Evolutionary conservation across 2,113 vertebrate species (phyloP), one percentile per base, ranked within the genome.

Genomic region (Hiodon alosoides): DNA sequence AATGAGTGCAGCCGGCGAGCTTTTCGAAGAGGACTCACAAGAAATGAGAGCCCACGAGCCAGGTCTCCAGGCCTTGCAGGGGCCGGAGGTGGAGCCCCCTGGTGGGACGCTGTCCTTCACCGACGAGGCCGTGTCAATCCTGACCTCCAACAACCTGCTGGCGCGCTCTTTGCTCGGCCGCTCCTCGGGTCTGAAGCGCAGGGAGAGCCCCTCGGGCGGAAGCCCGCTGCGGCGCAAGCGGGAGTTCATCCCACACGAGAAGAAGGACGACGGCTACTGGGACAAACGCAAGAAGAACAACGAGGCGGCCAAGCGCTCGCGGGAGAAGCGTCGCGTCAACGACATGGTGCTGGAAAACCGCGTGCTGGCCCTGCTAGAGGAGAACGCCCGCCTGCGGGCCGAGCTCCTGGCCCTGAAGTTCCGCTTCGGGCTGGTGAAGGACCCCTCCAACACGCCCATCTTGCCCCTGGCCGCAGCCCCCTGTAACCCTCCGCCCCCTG

Each of bases 231-330:
- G 92, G 0, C 90, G 92, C 51, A 90, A 92, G 69, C 87, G 90
- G 0, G 90, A 94, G 82, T 93, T 94, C 84, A 93, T 91, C 74
- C 91, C 93, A 0, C 73, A 82, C 0, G 90, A 91, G 9, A 93
- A 90, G 58, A 94, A 93, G 74, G 92, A 94, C 5, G 90, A 93
- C 0, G 87, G 89, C 77, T 94, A 94, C 84, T 94, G 92, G 93
- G 92, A 94, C 86, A 92, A 93, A 82, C 85, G 92, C 68, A 87
- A 82, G 81, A 93, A 93, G 84, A 94, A 93, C 87, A 94, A 93
- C 7, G 93, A 93, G 80, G 93, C 92, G 0, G 93, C 93, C 0
- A 93, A 93, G 67, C 90, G 92, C 10, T 93, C 92, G 0, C 81
- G 92, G 1, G 93, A 94, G 77, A 94, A 93, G 75, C 88, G 93